phyloP scores from a whole-genome alignment of 2,888 invertebrate species.

The Netelia virgata region DNA sequence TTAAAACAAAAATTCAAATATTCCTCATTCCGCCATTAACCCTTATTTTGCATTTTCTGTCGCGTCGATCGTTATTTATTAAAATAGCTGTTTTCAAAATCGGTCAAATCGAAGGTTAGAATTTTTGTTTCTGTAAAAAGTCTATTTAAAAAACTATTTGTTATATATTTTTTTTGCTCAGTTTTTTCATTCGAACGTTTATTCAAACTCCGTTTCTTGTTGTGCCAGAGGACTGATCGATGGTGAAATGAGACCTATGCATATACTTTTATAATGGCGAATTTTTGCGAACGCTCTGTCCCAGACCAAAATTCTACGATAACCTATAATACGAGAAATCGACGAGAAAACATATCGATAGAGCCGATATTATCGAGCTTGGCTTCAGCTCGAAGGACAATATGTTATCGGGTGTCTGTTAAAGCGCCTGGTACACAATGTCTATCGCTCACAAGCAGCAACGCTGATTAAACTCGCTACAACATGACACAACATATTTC shows the following conservation, averaged over 20 bases:
- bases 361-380: constrained; percentile 25
- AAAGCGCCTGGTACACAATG: constrained; percentile 26
- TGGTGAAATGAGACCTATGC: not conserved
- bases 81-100: too few relatives aligned
- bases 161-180: too few relatives aligned
- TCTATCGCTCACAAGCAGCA: constrained; percentile 38
- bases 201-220: too few relatives aligned
- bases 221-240: too few relatives aligned
- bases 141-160: too few relatives aligned
- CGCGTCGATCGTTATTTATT: too few relatives aligned
- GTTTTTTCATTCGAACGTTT: too few relatives aligned
- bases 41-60: too few relatives aligned
- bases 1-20: too few relatives aligned
- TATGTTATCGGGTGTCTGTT: constrained; percentile 26
- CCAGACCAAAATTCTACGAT: not conserved
- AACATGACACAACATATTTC: constrained; percentile 8
- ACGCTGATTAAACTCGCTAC: constrained; percentile 45
- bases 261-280: not conserved
- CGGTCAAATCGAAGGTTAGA: too few relatives aligned
- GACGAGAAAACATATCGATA: constrained; percentile 17
- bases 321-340: not conserved
- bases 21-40: too few relatives aligned
- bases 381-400: constrained; percentile 35
- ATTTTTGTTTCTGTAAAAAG: too few relatives aligned
- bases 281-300: constrained; percentile 45